These are phyloP conservation scores for Cercocebus atys DNA, from an alignment of 2,113 vertebrate species.

Conservation along the genomic window DNA sequence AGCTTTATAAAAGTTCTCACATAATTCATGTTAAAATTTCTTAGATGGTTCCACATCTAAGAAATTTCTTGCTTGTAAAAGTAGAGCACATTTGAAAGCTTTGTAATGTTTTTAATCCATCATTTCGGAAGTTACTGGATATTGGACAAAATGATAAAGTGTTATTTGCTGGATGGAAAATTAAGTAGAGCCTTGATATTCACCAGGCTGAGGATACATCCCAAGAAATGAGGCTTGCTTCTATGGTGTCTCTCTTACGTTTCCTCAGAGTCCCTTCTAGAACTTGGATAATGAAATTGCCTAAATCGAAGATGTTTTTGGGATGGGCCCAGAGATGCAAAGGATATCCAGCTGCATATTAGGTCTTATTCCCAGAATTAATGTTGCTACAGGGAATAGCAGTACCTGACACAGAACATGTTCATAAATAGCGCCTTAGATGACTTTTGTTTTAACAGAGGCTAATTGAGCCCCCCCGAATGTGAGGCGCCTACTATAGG, in stretches of 20 bases:
- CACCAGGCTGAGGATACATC: background rate
- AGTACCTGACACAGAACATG: background rate
- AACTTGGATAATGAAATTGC: background rate
- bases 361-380: background rate
- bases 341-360: background rate
- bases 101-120: background rate
- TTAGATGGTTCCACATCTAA: background rate
- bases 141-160: slow-evolving; percentile 7
- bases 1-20: background rate
- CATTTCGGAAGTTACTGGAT: background rate
- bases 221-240: background rate
- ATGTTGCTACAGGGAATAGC: background rate
- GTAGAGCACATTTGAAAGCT: slow-evolving; percentile 7
- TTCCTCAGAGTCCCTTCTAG: background rate
- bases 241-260: background rate
- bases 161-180: background rate
- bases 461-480: background rate
- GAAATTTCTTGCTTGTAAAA: slow-evolving; percentile 39
- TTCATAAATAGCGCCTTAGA: background rate
- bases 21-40: background rate
- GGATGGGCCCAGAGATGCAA: background rate
- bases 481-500: too few relatives aligned
- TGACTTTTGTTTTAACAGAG: background rate
- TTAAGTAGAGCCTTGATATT: background rate
- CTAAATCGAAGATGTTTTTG: background rate